phyloP scores from a whole-genome alignment of 2,113 vertebrate genomes.

The Pituophis catenifer region DNA sequence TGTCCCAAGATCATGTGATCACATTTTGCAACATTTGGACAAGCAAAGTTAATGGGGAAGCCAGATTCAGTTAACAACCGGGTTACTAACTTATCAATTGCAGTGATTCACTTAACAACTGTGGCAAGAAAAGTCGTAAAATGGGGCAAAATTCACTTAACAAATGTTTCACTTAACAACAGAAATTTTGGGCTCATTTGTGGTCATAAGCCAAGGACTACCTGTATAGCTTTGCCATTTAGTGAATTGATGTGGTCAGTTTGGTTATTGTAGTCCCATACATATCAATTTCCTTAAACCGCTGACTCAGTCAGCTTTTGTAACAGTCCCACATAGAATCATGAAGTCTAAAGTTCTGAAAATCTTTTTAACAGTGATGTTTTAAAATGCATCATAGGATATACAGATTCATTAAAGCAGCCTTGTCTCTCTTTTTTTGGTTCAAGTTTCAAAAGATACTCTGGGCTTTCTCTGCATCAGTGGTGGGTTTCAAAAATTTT shows the following conservation, averaged over 20 bases:
- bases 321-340: background rate
- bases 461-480: background rate
- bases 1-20: too few species aligned
- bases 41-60: too few species aligned
- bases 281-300: background rate
- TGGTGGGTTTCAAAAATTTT: too few species aligned
- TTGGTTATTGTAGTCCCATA: background rate
- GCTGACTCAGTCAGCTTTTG: background rate
- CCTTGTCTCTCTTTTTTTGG: background rate
- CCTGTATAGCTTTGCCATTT: background rate
- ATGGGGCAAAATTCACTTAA: too few species aligned
- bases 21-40: too few species aligned
- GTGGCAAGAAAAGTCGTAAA: too few species aligned
- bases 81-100: too few species aligned
- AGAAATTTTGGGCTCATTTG: too few species aligned
- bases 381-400: background rate
- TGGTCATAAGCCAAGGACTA: too few species aligned
- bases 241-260: background rate
- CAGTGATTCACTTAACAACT: too few species aligned
- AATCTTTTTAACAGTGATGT: background rate
- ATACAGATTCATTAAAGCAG: background rate
- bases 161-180: too few species aligned
- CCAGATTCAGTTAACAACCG: too few species aligned
- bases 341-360: background rate
- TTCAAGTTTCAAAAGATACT: background rate